Evolutionary conservation across 2,888 invertebrate genomes (phyloP).

Genomic region (Ditylenchus weischeri): DNA sequence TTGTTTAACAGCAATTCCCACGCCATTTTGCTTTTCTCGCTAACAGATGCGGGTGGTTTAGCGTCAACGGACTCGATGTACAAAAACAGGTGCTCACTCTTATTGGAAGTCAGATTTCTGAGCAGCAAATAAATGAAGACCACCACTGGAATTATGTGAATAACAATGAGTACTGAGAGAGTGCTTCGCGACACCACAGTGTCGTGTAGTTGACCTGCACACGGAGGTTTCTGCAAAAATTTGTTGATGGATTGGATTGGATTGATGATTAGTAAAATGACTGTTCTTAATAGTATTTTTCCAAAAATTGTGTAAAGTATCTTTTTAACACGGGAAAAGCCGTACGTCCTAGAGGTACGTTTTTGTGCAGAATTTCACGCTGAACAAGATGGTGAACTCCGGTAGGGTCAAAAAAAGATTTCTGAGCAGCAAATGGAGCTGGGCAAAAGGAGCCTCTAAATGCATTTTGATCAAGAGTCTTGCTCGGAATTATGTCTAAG

Average conservation of each 20-base stretch:
- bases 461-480: no score
- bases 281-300: no score
- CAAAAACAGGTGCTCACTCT: constrained; percentile 39
- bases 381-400: no score
- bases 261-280: constrained; percentile 1
- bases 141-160: constrained; percentile 40
- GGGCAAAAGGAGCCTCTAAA: no score
- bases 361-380: no score
- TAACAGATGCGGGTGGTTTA: background rate
- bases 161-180: constrained; percentile 32
- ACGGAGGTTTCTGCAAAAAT: constrained; percentile 36
- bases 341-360: no score
- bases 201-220: constrained; percentile 44
- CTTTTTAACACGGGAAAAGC: no score
- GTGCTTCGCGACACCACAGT: constrained; percentile 41
- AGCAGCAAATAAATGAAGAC: constrained; percentile 37
- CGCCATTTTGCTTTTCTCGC: background rate
- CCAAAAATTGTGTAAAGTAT: no score
- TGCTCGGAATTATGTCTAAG: no score
- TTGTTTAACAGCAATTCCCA: background rate
- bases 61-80: constrained; percentile 39
- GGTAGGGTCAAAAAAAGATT: no score
- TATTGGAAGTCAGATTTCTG: constrained; percentile 32
- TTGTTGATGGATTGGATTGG: background rate
- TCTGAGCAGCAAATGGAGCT: no score